These are phyloP conservation scores for Boulengerochromis microlepis DNA, from an alignment of 2,113 vertebrate species.

Conservation along the genomic window DNA sequence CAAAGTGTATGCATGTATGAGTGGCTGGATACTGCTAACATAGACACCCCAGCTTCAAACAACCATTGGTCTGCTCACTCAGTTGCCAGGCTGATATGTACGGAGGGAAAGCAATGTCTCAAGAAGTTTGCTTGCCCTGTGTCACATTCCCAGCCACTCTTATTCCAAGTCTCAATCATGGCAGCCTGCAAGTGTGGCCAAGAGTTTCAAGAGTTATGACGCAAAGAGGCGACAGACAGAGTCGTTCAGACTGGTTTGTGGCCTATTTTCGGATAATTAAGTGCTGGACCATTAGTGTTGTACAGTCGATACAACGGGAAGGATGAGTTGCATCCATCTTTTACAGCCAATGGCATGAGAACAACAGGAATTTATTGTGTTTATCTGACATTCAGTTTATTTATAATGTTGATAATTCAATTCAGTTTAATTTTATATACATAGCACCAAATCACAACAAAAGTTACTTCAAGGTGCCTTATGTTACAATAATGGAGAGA, in stretches of 20 bases:
- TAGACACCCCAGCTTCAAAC: not conserved
- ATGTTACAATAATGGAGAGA: not conserved
- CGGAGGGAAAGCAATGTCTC: conserved; percentile 12
- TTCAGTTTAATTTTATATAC: not conserved
- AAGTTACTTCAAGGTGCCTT: not conserved
- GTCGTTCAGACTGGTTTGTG: not conserved
- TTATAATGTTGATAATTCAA: not conserved
- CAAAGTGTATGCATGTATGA: not conserved
- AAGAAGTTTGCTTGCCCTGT: conserved; percentile 18
- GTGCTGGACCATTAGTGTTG: not conserved
- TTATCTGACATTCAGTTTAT: not conserved
- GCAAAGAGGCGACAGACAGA: not conserved
- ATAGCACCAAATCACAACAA: not conserved
- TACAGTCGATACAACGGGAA: not conserved
- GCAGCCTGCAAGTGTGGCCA: not conserved
- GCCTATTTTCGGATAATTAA: not conserved
- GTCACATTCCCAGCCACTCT: conserved; percentile 41
- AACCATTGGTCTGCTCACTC: not conserved
- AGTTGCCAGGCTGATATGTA: conserved; percentile 21
- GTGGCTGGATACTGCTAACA: conserved; percentile 9
- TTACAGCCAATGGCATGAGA: not conserved
- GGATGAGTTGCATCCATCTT: not conserved
- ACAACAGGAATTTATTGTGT: not conserved
- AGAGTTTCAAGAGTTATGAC: not conserved
- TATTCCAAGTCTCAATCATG: conserved; percentile 30